Evolutionary conservation across 1,140 invertebrate genomes (phyloP).

Genomic region (Teleogryllus occipitalis): DNA sequence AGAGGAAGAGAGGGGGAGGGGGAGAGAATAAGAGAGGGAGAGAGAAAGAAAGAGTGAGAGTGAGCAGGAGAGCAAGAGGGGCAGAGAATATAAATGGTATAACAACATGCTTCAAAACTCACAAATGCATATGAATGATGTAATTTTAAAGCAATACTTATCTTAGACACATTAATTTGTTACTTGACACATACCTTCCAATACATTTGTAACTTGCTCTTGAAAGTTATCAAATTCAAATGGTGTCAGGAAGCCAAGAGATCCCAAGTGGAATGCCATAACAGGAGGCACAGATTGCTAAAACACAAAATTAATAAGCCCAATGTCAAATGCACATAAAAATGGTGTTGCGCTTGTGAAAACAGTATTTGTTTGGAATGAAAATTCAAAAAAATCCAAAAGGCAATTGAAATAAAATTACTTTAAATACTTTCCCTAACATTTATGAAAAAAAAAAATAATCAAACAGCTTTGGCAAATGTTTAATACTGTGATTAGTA

Average conservation of each 20-base stretch:
- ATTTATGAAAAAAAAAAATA: background rate
- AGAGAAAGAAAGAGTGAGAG: too few species aligned
- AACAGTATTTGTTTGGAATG: too few species aligned
- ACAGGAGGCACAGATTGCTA: constrained; percentile 94
- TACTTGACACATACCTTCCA: constrained; percentile 57
- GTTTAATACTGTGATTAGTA: too few species aligned
- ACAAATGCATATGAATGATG: too few species aligned
- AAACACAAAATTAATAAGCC: constrained; percentile 25
- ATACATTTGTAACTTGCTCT: constrained; percentile 82
- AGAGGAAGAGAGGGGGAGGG: too few species aligned
- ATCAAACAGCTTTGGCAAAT: background rate
- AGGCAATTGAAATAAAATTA: background rate
- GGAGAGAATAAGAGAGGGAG: too few species aligned
- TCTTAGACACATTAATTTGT: too few species aligned
- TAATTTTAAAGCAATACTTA: too few species aligned
- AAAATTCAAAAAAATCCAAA: background rate
- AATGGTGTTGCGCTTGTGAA: background rate
- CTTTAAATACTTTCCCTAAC: background rate
- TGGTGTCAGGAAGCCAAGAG: constrained; percentile 89
- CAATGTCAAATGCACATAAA: background rate
- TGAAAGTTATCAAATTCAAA: constrained; percentile 94
- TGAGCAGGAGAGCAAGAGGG: too few species aligned
- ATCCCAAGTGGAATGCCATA: constrained; percentile 97
- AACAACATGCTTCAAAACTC: too few species aligned
- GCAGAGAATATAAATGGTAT: too few species aligned